phyloP scores from a whole-genome alignment of 2,113 vertebrate species.

The Engraulis encrasicolus region DNA sequence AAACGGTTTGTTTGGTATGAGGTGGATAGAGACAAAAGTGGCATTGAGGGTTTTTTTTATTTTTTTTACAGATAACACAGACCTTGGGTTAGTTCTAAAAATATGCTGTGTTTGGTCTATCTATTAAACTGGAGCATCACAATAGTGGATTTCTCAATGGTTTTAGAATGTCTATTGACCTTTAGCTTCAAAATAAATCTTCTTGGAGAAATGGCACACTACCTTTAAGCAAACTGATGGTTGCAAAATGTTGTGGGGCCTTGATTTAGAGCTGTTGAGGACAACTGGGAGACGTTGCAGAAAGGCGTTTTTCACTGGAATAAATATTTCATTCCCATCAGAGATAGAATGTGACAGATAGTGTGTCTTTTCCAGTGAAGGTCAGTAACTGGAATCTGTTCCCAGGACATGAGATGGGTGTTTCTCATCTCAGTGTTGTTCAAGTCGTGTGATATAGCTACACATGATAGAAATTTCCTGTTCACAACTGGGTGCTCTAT shows the following conservation, averaged over 20 bases:
- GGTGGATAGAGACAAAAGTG: conserved; percentile 34
- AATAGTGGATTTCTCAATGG: conserved; percentile 57
- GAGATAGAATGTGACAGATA: conserved; percentile 18
- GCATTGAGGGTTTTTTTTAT: conserved; percentile 34
- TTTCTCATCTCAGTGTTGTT: background rate
- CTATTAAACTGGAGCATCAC: conserved; percentile 47
- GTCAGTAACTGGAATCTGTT: background rate
- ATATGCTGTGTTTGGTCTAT: conserved; percentile 47
- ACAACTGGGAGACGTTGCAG: background rate
- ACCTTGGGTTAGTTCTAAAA: conserved; percentile 53
- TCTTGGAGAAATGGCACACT: conserved; percentile 39
- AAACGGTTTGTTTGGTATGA: conserved; percentile 32
- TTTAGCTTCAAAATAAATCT: conserved; percentile 53
- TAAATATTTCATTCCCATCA: conserved; percentile 27
- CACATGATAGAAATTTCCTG: background rate
- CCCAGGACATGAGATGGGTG: conserved; percentile 1
- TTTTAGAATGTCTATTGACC: conserved; percentile 61
- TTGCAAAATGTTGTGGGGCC: conserved; percentile 27
- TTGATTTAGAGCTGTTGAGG: conserved; percentile 29
- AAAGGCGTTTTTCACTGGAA: background rate
- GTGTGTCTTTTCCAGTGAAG: conserved; percentile 16
- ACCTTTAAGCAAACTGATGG: conserved; percentile 4
- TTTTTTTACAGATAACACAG: conserved; percentile 37
- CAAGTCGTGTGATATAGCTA: background rate
- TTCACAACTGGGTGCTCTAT: background rate